A percentile compares a stretch with the other conserved stretches of the same genome.
These are phyloP conservation scores for Holacanthus passer DNA, from an alignment of 2,113 vertebrate genomes.

Conservation along the genomic window DNA sequence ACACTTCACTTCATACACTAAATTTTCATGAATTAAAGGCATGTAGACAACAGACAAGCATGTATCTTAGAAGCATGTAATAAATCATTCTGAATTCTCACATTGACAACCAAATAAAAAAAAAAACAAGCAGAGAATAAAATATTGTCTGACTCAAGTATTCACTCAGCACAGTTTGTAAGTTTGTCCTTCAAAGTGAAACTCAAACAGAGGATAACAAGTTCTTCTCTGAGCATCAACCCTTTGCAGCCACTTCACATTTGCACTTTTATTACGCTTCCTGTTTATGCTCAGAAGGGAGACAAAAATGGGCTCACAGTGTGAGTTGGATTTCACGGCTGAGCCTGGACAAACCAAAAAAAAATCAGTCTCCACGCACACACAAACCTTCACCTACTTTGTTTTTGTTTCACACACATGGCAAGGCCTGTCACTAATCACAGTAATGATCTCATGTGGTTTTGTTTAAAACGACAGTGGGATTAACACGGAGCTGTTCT, in stretches of 20 bases:
- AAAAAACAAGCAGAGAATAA: not conserved
- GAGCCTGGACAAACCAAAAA: constrained; percentile 6
- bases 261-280: constrained; percentile 56
- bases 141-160: not conserved
- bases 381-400: not conserved
- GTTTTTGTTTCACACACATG: constrained; percentile 22
- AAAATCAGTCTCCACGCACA: constrained; percentile 8
- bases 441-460: constrained; percentile 5
- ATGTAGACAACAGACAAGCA: not conserved
- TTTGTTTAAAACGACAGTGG: not conserved
- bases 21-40: too few species aligned
- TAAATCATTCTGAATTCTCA: not conserved
- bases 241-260: constrained; percentile 29
- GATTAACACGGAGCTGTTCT: not conserved
- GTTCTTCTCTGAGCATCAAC: not conserved
- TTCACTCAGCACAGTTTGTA: not conserved
- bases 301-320: not conserved
- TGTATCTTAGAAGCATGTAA: not conserved
- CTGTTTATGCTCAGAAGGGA: constrained; percentile 27
- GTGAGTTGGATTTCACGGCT: constrained; percentile 2
- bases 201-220: not conserved
- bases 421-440: constrained; percentile 1
- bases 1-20: not conserved
- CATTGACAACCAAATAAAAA: not conserved
- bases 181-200: not conserved